phyloP scores from a whole-genome alignment of 2,797 vertebrate genomes.

The Heterohyrax brucei region DNA sequence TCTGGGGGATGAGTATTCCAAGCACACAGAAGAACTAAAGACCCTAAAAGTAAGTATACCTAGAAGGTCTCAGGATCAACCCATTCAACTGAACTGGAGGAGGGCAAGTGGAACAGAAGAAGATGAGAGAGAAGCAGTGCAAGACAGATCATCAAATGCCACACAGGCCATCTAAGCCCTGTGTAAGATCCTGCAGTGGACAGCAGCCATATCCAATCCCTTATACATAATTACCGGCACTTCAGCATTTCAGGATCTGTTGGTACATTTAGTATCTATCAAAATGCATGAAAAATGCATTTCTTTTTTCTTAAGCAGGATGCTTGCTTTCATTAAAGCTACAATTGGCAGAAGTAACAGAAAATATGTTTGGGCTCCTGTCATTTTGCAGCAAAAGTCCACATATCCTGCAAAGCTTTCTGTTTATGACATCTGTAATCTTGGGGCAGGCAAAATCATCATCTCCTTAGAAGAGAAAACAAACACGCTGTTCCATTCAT shows the following conservation, averaged over 20 bases:
- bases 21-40: not conserved
- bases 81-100: not conserved
- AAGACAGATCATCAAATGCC: not conserved
- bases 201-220: not conserved
- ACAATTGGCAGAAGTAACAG: not conserved
- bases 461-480: not conserved
- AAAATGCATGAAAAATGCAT: not conserved
- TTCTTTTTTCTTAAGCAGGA: not conserved
- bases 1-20: not conserved
- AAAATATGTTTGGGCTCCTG: not conserved
- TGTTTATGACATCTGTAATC: slow-evolving; percentile 16
- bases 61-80: not conserved
- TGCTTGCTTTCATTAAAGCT: not conserved
- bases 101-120: not conserved
- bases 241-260: not conserved
- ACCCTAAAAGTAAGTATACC: not conserved
- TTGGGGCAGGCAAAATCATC: not conserved
- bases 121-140: not conserved
- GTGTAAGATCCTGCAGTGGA: not conserved
- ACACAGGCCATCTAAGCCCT: not conserved
- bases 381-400: not conserved
- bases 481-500: not conserved
- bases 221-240: not conserved
- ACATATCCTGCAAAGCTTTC: not conserved
- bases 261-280: not conserved